phyloP scores from a whole-genome alignment of 2,888 invertebrate species.

The Drosophila greeni region DNA sequence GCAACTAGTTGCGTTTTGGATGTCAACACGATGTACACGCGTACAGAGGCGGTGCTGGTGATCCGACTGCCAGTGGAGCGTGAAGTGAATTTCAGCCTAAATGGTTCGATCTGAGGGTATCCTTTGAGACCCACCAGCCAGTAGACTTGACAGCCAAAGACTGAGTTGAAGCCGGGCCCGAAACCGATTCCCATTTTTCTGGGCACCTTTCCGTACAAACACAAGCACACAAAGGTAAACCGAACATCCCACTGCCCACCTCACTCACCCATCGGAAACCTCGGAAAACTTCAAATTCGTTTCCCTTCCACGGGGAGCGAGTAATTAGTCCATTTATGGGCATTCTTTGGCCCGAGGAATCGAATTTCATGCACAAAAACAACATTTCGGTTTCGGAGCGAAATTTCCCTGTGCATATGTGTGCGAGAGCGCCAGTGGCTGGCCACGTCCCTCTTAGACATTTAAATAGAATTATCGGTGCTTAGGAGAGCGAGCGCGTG shows the following conservation, averaged over 20 bases:
- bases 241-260: not conserved
- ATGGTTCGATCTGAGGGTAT: constrained; percentile 10
- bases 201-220: constrained; percentile 22
- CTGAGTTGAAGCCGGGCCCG: constrained; percentile 7
- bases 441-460: constrained; percentile 56
- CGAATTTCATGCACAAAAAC: constrained; percentile 76
- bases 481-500: constrained; percentile 33
- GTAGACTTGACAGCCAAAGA: constrained; percentile 19
- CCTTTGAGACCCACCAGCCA: constrained; percentile 2
- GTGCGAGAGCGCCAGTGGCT: constrained; percentile 62
- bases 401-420: constrained; percentile 40
- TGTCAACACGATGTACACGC: constrained; percentile 77
- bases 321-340: constrained; percentile 72
- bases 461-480: constrained; percentile 64
- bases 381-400: constrained; percentile 51
- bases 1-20: constrained; percentile 79
- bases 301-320: not conserved
- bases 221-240: constrained; percentile 14
- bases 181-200: not conserved
- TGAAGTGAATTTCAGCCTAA: constrained; percentile 17
- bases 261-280: not conserved
- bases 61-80: constrained; percentile 24
- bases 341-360: constrained; percentile 74
- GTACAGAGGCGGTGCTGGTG: constrained; percentile 48
- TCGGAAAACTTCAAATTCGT: not conserved